Evolutionary conservation across 2,888 invertebrate genomes (phyloP).

Genomic region (Tetragonula carbonaria): DNA sequence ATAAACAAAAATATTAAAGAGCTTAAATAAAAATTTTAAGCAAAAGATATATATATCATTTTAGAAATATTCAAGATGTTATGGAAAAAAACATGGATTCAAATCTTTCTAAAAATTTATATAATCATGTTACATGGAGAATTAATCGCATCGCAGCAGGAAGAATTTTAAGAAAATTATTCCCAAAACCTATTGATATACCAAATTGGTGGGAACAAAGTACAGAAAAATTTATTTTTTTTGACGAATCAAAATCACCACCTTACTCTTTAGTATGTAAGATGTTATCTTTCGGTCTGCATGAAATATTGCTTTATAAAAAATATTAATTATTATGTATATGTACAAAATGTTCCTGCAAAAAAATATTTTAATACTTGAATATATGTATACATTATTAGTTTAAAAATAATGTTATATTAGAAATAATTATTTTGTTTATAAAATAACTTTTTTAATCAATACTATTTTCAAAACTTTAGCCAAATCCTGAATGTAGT

Average conservation of each 20-base stretch:
- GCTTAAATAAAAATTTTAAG: neutral
- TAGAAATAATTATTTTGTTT: neutral
- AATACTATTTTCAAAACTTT: slow-evolving; percentile 48
- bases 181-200: slow-evolving; percentile 89
- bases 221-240: slow-evolving; percentile 90
- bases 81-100: slow-evolving; percentile 72
- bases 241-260: slow-evolving; percentile 89
- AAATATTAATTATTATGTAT: neutral
- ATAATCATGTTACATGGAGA: slow-evolving; percentile 86
- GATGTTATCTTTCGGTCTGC: slow-evolving; percentile 22
- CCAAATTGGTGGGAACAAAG: slow-evolving; percentile 89
- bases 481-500: slow-evolving; percentile 93
- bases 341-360: neutral
- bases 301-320: neutral
- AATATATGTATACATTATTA: neutral
- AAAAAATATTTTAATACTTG: too few species aligned
- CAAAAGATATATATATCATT: neutral
- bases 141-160: slow-evolving; percentile 91
- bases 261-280: slow-evolving; percentile 86
- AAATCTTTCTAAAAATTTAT: slow-evolving; percentile 69
- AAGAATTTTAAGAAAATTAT: slow-evolving; percentile 89
- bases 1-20: neutral
- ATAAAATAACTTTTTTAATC: neutral
- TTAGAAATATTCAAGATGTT: slow-evolving; percentile 74
- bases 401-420: neutral